Percentiles rank a stretch among this genome's conserved stretches.
Conservation (phyloP, 2,888 invertebrate species). For the Spodoptera littoralis region DNA sequence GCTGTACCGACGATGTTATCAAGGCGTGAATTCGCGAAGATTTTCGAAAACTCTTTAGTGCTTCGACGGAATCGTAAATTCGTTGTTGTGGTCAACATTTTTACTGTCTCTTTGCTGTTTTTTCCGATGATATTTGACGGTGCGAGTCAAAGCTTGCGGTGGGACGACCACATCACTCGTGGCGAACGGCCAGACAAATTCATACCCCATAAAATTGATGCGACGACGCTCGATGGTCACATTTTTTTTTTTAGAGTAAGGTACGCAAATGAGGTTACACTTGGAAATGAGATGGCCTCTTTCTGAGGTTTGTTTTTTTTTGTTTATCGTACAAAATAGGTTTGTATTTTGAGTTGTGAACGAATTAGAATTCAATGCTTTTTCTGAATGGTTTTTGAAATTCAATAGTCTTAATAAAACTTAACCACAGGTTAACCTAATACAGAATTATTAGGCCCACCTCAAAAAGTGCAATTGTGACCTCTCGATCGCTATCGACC, state of each 20-base stretch:
- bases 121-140: slow-evolving; percentile 71
- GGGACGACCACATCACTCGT: slow-evolving; percentile 68
- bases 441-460: no score
- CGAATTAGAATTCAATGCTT: neutral
- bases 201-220: slow-evolving; percentile 75
- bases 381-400: neutral
- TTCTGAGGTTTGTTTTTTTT: neutral
- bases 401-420: no score
- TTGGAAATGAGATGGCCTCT: slow-evolving; percentile 23
- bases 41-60: slow-evolving; percentile 31
- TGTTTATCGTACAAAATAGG: neutral
- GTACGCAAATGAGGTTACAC: slow-evolving; percentile 54
- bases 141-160: slow-evolving; percentile 62
- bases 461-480: no score
- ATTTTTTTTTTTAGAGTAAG: slow-evolving; percentile 33
- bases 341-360: no score
- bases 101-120: slow-evolving; percentile 57
- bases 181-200: slow-evolving; percentile 66
- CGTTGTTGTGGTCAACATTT: slow-evolving; percentile 60
- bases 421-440: no score
- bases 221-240: slow-evolving; percentile 40
- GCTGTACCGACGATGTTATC: slow-evolving; percentile 14
- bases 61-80: slow-evolving; percentile 54
- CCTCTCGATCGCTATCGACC: no score
- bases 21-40: slow-evolving; percentile 32